A percentile compares a stretch with the other conserved stretches of the same genome.
Conservation (phyloP, 2,113 vertebrate species). For the Albula goreensis region DNA sequence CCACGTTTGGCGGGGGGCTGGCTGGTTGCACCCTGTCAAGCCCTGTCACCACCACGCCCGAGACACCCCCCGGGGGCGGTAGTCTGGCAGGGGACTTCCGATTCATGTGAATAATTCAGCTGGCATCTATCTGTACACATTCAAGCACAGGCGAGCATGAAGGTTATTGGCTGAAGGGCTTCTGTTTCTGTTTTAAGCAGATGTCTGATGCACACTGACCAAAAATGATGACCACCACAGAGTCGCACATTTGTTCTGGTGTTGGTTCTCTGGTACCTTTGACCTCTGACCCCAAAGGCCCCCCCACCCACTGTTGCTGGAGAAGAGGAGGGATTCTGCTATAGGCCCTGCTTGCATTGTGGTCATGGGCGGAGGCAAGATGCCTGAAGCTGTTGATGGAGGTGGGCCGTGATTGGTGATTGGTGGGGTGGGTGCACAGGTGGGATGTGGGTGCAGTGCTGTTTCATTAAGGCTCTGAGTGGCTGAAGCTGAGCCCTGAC, state of each 20-base stretch:
- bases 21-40: conserved; percentile 28
- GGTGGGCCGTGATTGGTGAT: neutral
- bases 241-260: neutral
- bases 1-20: conserved; percentile 19
- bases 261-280: neutral
- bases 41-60: conserved; percentile 6
- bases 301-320: neutral
- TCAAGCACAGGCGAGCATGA: conserved; percentile 17
- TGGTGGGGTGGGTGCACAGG: conserved; percentile 20
- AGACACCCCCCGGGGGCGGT: conserved; percentile 15
- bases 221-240: no score
- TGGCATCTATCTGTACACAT: conserved; percentile 26
- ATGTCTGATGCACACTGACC: no score
- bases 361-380: conserved; percentile 23
- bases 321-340: neutral
- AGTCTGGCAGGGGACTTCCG: conserved; percentile 16
- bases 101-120: conserved; percentile 27
- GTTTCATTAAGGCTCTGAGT: conserved; percentile 31
- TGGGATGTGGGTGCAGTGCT: neutral
- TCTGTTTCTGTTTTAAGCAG: neutral
- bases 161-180: conserved; percentile 27
- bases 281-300: neutral
- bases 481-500: neutral
- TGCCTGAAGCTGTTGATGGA: conserved; percentile 5
- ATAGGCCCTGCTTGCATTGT: neutral